A percentile compares a stretch with the other conserved stretches of the same genome.
Evolutionary conservation across 2,113 vertebrate species (phyloP).

Genomic region (Pomatorhinus ruficollis): DNA sequence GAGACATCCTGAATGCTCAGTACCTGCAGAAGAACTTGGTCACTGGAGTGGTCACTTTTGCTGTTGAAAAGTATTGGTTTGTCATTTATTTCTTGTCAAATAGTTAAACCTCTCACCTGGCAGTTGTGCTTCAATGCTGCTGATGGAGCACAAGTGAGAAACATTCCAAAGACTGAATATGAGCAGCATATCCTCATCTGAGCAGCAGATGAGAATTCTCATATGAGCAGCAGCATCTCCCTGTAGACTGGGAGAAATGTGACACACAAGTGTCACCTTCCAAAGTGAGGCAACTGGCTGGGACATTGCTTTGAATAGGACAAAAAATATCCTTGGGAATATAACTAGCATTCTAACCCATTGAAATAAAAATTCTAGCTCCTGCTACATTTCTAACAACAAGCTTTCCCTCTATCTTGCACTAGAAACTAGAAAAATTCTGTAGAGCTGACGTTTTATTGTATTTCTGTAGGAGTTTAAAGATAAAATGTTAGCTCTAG

Average conservation of each 20-base stretch:
- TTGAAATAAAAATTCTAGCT: neutral
- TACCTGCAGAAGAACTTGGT: neutral
- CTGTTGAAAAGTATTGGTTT: neutral
- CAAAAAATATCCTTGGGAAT: neutral
- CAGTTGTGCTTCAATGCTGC: neutral
- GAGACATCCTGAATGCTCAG: neutral
- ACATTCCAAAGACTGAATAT: neutral
- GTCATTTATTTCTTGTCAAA: neutral
- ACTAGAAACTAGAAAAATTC: neutral
- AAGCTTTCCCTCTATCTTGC: neutral
- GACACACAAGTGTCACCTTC: neutral
- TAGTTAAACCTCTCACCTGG: neutral
- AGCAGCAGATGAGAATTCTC: too few relatives aligned
- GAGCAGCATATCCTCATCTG: neutral
- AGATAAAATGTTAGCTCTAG: neutral
- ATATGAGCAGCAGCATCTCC: too few relatives aligned
- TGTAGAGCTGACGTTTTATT: neutral
- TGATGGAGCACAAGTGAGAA: neutral
- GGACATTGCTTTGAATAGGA: neutral
- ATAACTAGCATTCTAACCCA: neutral
- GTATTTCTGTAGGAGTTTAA: neutral
- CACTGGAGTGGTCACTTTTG: neutral
- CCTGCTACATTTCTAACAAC: neutral
- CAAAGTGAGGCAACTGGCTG: neutral
- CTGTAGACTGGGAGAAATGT: neutral